phyloP scores from a whole-genome alignment of 2,113 vertebrate genomes.

The Emydura subglobosa region DNA sequence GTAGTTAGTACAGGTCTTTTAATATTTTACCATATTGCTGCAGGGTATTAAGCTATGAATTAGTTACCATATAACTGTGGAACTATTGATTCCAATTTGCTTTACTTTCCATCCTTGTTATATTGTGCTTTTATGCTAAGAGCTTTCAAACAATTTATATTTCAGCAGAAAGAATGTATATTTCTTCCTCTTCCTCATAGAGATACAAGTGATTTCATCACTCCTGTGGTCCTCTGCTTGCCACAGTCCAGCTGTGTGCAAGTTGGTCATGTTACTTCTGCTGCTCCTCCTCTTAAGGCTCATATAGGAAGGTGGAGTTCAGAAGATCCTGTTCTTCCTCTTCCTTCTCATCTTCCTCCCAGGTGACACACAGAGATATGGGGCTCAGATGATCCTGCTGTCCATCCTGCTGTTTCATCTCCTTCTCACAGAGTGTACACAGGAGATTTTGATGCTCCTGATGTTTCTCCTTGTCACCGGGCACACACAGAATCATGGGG shows the following conservation, averaged over 20 bases:
- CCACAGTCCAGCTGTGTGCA: not conserved
- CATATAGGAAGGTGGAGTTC: not conserved
- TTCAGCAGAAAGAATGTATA: not conserved
- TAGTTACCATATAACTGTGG: not conserved
- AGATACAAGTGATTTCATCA: not conserved
- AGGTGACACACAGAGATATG: not conserved
- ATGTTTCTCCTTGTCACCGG: not conserved
- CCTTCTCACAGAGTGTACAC: not conserved
- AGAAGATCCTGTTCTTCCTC: not conserved
- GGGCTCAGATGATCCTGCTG: not conserved
- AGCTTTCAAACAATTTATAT: slow-evolving; percentile 1
- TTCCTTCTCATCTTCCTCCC: not conserved
- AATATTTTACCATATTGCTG: not conserved
- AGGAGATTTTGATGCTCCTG: not conserved
- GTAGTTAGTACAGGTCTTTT: not conserved
- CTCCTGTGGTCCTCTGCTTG: not conserved
- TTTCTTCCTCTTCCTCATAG: slow-evolving; percentile 3
- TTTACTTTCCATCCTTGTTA: slow-evolving; percentile 4
- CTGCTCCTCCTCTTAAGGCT: not conserved
- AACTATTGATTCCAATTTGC: not conserved
- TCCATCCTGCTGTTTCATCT: not conserved
- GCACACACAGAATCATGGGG: not conserved
- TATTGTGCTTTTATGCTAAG: not conserved
- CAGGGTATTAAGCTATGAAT: not conserved
- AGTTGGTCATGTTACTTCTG: not conserved